phyloP scores from a whole-genome alignment of 2,797 vertebrate genomes.

The Heterohyrax brucei region DNA sequence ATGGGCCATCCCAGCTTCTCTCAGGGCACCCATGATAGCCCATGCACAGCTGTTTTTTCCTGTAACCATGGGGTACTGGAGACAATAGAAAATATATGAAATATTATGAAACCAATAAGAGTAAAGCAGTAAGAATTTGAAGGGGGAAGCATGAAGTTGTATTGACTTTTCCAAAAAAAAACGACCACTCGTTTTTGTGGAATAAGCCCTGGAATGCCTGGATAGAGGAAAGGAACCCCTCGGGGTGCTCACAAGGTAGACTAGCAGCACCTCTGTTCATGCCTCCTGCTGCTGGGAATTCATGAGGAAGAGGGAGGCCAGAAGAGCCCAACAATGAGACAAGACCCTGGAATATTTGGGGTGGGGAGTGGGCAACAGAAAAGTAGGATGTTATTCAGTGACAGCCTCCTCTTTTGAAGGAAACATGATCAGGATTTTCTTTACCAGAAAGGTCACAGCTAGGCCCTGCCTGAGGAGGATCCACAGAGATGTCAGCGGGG shows the following conservation, averaged over 20 bases:
- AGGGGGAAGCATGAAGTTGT: neutral
- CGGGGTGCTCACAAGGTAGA: neutral
- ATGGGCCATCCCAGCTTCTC: neutral
- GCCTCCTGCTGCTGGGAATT: neutral
- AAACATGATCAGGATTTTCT: neutral
- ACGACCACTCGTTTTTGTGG: neutral
- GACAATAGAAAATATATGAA: slow-evolving; percentile 87
- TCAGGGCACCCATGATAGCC: neutral
- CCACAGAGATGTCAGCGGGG: neutral
- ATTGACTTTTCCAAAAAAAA: neutral
- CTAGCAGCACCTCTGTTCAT: neutral
- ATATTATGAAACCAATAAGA: slow-evolving; percentile 82
- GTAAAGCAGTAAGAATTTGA: slow-evolving; percentile 72
- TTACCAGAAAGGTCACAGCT: neutral
- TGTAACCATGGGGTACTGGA: slow-evolving; percentile 86
- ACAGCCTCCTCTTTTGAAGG: neutral
- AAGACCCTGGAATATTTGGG: neutral
- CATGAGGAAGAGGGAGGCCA: neutral
- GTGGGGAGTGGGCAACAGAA: neutral
- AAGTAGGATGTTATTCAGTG: neutral
- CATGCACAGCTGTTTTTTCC: slow-evolving; percentile 85
- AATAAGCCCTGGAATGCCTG: neutral
- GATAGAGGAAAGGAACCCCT: neutral
- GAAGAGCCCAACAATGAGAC: neutral
- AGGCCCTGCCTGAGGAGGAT: neutral